Evolutionary conservation across 2,888 invertebrate genomes (phyloP), one percentile per base, ranked within the genome.

Genomic region (Caenorhabditis sp.): DNA sequence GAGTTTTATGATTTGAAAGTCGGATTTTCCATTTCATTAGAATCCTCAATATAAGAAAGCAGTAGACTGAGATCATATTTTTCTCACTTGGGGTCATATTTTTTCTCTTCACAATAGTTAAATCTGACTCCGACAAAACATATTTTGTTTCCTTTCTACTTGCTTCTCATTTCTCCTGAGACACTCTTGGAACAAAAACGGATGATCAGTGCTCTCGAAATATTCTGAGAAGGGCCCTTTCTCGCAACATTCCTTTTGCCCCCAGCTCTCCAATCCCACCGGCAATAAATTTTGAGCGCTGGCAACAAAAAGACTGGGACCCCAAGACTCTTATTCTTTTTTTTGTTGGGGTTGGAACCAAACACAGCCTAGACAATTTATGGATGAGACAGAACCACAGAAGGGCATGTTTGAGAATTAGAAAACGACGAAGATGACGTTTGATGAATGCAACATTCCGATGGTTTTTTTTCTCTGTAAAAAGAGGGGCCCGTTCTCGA

Each of bases 271-370:
- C 61, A 63, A 51, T 77, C 77, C 79, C 79, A 79, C 70, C 70
- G 79, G 79, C 70, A 58, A 79, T 79, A 70, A 79, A 70, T 79
- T 70, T 26, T 63, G 38, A 70, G 61, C 28, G 51, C 63, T 38
- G 59, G 28, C 56, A 19, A 64, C 64, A 64, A 74, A 47, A 47
- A 54, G 66, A 75, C 56, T 64, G 10, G 58, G n/a, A 38, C 22
- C 8, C 22, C 12, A n/a, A 73, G 31, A 41, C 51, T 64, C 19
- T 44, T 38, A 22, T 64, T 47, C 54, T 63, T 51, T 70, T 58
- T 51, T 68, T 54, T 19, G 38, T 56, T n/a, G 22, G 14, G 14
- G 12, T 5, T 19, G 31, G 28, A 56, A 22, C 22, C 26, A 7
- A 28, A 58, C 5, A 16, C 6, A 24, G 51, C 6, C 41, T 24